Conservation (phyloP, 2,797 vertebrate species). For the Peromyscus nudipes region DNA sequence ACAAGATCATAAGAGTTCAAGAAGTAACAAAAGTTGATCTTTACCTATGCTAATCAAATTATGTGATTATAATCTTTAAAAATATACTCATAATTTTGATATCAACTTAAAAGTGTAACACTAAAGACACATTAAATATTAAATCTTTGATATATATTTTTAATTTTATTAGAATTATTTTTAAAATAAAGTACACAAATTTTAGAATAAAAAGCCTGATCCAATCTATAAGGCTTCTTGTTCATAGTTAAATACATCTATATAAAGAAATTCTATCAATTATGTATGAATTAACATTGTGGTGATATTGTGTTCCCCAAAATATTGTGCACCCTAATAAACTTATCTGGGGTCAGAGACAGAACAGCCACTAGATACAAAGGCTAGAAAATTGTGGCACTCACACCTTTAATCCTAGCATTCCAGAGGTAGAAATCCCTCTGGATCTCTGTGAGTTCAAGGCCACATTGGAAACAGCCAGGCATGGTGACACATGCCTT, state of each 20-base stretch:
- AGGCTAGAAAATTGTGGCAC: too few relatives aligned
- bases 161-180: slow-evolving; percentile 59
- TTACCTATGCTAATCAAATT: slow-evolving; percentile 37
- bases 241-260: slow-evolving; percentile 12
- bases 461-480: too few relatives aligned
- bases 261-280: slow-evolving; percentile 18
- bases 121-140: slow-evolving; percentile 30
- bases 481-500: too few relatives aligned
- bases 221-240: neutral
- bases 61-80: slow-evolving; percentile 36
- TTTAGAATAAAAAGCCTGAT: slow-evolving; percentile 52
- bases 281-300: neutral
- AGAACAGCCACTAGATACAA: too few relatives aligned
- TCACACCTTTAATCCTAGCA: too few relatives aligned
- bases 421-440: too few relatives aligned
- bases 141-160: slow-evolving; percentile 33
- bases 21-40: slow-evolving; percentile 20
- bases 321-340: too few relatives aligned
- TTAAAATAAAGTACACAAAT: slow-evolving; percentile 48
- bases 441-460: too few relatives aligned
- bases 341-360: too few relatives aligned
- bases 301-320: too few relatives aligned
- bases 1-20: neutral
- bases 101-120: slow-evolving; percentile 55
- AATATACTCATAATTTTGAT: neutral